phyloP scores from a whole-genome alignment of 1,140 invertebrate species.

The Metopolophium dirhodum region DNA sequence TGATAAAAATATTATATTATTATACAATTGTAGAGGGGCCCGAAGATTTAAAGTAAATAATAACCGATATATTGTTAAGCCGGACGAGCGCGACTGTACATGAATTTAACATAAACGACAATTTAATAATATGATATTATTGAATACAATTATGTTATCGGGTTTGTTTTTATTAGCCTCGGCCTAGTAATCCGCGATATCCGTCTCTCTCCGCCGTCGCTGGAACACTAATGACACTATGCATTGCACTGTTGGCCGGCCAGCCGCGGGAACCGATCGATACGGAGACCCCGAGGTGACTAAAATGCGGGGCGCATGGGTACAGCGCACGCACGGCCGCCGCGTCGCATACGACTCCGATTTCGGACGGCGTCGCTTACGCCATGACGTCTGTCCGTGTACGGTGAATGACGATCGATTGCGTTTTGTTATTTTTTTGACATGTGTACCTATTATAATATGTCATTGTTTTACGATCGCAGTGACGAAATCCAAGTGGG shows the following conservation, averaged over 20 bases:
- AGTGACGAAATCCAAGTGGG: background rate
- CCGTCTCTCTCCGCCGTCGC: background rate
- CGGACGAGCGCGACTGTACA: background rate
- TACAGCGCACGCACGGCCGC: background rate
- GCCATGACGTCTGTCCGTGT: background rate
- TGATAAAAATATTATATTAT: background rate
- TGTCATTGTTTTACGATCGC: background rate
- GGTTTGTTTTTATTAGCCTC: background rate
- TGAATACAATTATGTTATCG: background rate
- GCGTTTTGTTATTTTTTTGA: background rate
- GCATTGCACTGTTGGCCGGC: background rate
- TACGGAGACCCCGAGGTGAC: slow-evolving; percentile 36
- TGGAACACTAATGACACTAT: background rate
- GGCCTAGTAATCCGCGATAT: background rate
- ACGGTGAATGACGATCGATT: background rate
- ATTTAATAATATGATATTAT: background rate
- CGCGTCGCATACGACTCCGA: background rate
- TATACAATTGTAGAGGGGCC: background rate
- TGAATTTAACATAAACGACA: background rate
- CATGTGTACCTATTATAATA: background rate
- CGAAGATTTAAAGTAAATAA: background rate
- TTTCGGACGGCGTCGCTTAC: background rate
- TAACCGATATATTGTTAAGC: background rate
- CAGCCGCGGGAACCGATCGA: slow-evolving; percentile 34
- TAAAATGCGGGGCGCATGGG: slow-evolving; percentile 30